Conservation (phyloP, 2,797 vertebrate species). For the Sphaeramia orbicularis region DNA sequence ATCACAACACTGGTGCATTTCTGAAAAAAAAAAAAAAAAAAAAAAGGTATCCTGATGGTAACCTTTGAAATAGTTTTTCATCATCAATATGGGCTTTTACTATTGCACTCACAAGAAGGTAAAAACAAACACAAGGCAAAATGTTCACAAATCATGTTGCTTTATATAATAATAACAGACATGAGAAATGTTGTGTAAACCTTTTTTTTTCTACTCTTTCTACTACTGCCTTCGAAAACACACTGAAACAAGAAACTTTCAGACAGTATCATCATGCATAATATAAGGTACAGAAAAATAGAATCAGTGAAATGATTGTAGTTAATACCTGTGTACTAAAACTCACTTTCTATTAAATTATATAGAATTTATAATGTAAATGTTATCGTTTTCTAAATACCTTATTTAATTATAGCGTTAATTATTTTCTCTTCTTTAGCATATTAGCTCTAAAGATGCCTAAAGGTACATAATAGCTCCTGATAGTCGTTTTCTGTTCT, state of each 20-base stretch:
- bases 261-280: not conserved
- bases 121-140: not conserved
- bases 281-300: not conserved
- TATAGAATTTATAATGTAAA: too few relatives aligned
- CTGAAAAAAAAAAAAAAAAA: too few relatives aligned
- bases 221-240: not conserved
- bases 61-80: too few relatives aligned
- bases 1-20: too few relatives aligned
- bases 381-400: too few relatives aligned
- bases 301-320: slow-evolving; percentile 1
- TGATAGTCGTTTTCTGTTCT: too few relatives aligned
- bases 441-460: too few relatives aligned
- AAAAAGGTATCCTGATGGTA: too few relatives aligned
- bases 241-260: not conserved
- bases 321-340: not conserved
- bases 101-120: not conserved
- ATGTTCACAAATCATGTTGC: not conserved
- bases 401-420: too few relatives aligned
- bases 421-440: too few relatives aligned
- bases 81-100: not conserved
- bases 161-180: not conserved
- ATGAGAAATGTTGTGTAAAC: slow-evolving; percentile 2
- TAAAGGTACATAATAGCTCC: too few relatives aligned
- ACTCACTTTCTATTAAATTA: not conserved
- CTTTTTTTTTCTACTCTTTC: not conserved